A percentile compares a stretch with the other conserved stretches of the same genome.
Evolutionary conservation across 2,888 invertebrate species (phyloP).

Genomic region (Phorcus lineatus): DNA sequence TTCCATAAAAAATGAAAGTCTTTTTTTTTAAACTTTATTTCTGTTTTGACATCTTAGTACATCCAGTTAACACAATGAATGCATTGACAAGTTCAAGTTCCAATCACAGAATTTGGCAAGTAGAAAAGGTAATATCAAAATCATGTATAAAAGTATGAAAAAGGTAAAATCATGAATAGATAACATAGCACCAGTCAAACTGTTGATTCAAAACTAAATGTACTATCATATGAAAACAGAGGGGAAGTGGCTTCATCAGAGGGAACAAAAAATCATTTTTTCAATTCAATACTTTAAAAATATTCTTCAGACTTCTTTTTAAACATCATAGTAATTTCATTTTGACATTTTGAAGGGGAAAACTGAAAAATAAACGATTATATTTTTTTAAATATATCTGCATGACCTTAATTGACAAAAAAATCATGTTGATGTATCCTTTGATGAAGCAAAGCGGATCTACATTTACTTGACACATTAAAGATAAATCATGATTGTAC

Average conservation of each 20-base stretch:
- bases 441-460: not conserved
- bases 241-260: not conserved
- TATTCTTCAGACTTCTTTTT: too few species aligned
- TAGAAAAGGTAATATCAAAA: not conserved
- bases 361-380: too few species aligned
- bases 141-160: not conserved
- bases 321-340: too few species aligned
- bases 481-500: not conserved
- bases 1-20: not conserved
- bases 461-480: not conserved
- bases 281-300: too few species aligned
- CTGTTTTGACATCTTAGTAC: conserved; percentile 37
- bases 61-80: conserved; percentile 24
- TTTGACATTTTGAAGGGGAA: too few species aligned
- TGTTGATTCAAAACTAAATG: conserved; percentile 36
- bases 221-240: conserved; percentile 44
- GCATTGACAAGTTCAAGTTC: not conserved
- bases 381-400: too few species aligned
- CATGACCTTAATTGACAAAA: too few species aligned
- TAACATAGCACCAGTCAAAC: conserved; percentile 1
- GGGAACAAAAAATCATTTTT: too few species aligned
- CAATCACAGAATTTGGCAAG: conserved; percentile 5
- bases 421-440: too few species aligned
- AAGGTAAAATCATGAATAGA: not conserved
- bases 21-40: conserved; percentile 27